phyloP scores from a whole-genome alignment of 2,888 invertebrate genomes.

The Andrena marginata region DNA sequence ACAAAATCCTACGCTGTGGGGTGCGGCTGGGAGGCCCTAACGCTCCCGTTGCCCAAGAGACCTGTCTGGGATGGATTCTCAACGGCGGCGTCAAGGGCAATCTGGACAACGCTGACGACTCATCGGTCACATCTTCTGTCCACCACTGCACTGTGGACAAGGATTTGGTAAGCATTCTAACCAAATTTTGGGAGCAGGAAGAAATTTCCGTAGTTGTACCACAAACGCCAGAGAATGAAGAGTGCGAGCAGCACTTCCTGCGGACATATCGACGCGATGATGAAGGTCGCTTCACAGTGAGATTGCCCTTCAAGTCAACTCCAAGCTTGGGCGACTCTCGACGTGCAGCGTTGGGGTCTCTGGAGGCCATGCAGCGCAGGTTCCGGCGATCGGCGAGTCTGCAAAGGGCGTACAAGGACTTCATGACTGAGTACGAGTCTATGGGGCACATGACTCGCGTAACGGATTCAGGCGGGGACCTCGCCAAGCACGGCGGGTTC shows the following conservation, averaged over 20 bases:
- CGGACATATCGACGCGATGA: too few relatives aligned
- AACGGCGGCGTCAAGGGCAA: background rate
- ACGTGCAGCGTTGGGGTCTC: background rate
- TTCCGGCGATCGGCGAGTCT: background rate
- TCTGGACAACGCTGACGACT: too few relatives aligned
- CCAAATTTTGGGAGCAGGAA: constrained; percentile 8
- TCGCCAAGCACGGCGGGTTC: too few relatives aligned
- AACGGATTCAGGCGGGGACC: too few relatives aligned
- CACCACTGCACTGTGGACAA: background rate
- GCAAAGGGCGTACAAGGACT: background rate
- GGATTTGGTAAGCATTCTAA: background rate
- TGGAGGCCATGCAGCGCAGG: background rate
- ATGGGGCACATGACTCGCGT: too few relatives aligned
- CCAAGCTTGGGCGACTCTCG: background rate
- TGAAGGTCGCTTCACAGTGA: too few relatives aligned
- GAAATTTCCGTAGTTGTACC: background rate
- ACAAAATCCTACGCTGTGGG: background rate
- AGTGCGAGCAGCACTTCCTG: too few relatives aligned
- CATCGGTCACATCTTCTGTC: too few relatives aligned
- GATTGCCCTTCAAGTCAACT: too few relatives aligned
- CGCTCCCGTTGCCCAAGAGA: background rate
- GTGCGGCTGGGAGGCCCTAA: background rate
- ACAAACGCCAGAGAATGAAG: background rate
- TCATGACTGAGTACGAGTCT: background rate
- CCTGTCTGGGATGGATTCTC: background rate